Evolutionary conservation across 2,888 invertebrate species (phyloP).

Genomic region (Sinohyriopsis cumingii): DNA sequence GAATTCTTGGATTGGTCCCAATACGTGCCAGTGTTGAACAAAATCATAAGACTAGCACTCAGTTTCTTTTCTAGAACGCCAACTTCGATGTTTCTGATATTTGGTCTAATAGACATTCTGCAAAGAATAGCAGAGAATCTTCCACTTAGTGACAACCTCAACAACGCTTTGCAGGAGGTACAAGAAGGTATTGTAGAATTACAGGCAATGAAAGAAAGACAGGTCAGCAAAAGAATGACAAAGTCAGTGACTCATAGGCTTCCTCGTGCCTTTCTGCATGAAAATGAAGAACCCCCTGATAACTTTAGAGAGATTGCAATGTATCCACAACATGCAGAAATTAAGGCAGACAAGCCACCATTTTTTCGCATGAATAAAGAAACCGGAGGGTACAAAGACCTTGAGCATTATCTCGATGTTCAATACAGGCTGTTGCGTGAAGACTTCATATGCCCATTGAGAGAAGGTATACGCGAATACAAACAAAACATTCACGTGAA

Average conservation of each 20-base stretch:
- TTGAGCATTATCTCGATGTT: conserved; percentile 68
- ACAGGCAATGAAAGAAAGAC: too few relatives aligned
- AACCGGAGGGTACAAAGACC: conserved; percentile 77
- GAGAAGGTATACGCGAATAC: background rate
- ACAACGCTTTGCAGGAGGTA: too few relatives aligned
- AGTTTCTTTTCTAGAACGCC: background rate
- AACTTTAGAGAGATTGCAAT: too few relatives aligned
- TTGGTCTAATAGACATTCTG: background rate
- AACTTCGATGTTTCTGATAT: background rate
- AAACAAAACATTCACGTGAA: background rate
- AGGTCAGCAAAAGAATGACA: too few relatives aligned
- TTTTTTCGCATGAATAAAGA: conserved; percentile 76
- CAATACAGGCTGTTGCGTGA: background rate
- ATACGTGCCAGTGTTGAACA: background rate
- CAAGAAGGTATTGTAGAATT: too few relatives aligned
- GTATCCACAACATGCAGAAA: conserved; percentile 45
- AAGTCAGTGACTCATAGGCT: too few relatives aligned
- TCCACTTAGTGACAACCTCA: too few relatives aligned
- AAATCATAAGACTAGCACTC: background rate
- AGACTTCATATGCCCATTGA: background rate
- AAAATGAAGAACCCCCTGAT: too few relatives aligned
- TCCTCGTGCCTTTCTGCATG: too few relatives aligned
- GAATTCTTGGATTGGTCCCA: too few relatives aligned
- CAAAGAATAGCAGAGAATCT: background rate
- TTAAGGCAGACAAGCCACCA: conserved; percentile 43